Percentiles rank a stretch among this genome's conserved stretches.
These are phyloP conservation scores for Phthorimaea operculella DNA, from an alignment of 1,140 invertebrate genomes.

Conservation along the genomic window DNA sequence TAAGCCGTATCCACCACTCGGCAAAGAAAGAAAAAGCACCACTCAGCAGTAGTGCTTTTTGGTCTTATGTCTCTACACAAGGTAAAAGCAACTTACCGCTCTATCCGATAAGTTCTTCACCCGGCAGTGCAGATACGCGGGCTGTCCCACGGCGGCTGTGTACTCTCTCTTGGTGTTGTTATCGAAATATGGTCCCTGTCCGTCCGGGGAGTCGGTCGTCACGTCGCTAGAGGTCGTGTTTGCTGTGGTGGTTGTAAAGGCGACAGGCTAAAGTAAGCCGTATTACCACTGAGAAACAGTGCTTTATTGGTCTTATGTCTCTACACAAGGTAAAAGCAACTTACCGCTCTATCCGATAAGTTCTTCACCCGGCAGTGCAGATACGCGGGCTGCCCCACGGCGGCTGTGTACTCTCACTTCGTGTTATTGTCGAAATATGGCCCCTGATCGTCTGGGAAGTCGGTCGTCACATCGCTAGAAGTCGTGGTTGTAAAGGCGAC, in stretches of 20 bases:
- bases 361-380: slow-evolving; percentile 87
- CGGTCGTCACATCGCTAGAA: slow-evolving; percentile 16
- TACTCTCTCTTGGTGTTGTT: slow-evolving; percentile 84
- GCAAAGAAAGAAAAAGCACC: no score
- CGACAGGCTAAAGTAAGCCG: no score
- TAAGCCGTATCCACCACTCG: no score
- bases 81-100: slow-evolving; percentile 90
- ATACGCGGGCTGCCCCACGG: slow-evolving; percentile 87
- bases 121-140: slow-evolving; percentile 85
- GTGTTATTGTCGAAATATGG: slow-evolving; percentile 77
- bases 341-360: slow-evolving; percentile 87
- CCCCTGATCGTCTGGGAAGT: slow-evolving; percentile 69
- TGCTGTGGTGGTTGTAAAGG: slow-evolving; percentile 25
- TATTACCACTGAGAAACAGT: no score
- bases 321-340: no score
- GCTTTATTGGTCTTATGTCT: no score
- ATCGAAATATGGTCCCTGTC: slow-evolving; percentile 87
- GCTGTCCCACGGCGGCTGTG: slow-evolving; percentile 86
- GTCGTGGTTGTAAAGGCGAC: slow-evolving; percentile 20
- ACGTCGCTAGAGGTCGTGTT: slow-evolving; percentile 16
- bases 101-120: slow-evolving; percentile 87
- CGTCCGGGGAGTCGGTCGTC: slow-evolving; percentile 31
- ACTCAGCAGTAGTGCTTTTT: no score
- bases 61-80: no score
- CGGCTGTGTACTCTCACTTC: slow-evolving; percentile 82